Evolutionary conservation across 2,888 invertebrate species (phyloP).

Genomic region (Panopea generosa): DNA sequence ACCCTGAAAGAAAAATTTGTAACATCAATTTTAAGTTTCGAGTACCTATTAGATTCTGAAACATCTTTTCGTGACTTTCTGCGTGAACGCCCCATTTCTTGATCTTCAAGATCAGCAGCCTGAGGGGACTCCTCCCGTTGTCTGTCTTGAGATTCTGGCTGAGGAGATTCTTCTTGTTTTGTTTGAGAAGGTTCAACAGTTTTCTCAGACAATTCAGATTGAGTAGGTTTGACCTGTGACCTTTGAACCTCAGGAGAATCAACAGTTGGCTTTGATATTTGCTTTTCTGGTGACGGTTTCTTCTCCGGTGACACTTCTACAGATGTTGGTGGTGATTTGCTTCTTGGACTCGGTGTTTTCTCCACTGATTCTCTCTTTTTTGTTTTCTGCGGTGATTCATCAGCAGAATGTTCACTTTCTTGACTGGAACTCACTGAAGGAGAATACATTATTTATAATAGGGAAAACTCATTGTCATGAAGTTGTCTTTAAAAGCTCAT

Average conservation of each 20-base stretch:
- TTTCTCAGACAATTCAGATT: too few relatives aligned
- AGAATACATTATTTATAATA: too few relatives aligned
- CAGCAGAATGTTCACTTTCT: slow-evolving; percentile 51
- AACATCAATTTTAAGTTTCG: too few relatives aligned
- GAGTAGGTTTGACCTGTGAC: too few relatives aligned
- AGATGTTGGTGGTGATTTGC: slow-evolving; percentile 32
- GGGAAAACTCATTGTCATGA: too few relatives aligned
- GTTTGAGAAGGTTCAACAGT: too few relatives aligned
- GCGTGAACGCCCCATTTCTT: slow-evolving; percentile 13
- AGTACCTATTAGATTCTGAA: slow-evolving; percentile 9
- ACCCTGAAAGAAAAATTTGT: too few relatives aligned
- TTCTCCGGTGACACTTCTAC: slow-evolving; percentile 48
- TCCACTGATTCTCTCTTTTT: slow-evolving; percentile 25
- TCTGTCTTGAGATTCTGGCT: neutral
- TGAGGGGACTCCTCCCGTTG: neutral
- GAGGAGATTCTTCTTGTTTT: too few relatives aligned
- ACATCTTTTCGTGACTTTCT: slow-evolving; percentile 16
- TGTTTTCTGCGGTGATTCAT: slow-evolving; percentile 57
- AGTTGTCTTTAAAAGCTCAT: too few relatives aligned
- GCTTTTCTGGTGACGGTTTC: neutral
- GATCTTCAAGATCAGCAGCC: neutral
- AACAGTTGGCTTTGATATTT: neutral
- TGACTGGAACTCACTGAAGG: slow-evolving; percentile 57
- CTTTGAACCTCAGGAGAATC: neutral
- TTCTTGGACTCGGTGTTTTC: slow-evolving; percentile 14